Evolutionary conservation across 2,113 vertebrate genomes (phyloP).

Genomic region (Engystomops pustulosus): DNA sequence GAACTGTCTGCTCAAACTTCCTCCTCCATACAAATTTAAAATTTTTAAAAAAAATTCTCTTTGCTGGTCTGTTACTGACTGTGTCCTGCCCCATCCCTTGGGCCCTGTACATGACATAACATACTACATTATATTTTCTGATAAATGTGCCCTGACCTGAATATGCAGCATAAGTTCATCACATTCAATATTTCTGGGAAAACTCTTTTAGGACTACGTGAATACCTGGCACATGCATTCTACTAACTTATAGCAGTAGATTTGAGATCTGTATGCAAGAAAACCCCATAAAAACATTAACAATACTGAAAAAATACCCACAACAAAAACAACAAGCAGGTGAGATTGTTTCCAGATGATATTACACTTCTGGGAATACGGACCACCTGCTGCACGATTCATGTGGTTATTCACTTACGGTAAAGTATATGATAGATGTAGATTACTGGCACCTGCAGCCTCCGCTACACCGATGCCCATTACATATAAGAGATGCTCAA

Average conservation of each 20-base stretch:
- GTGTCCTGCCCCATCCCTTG: no score
- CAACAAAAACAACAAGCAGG: background rate
- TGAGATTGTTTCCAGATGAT: conserved; percentile 15
- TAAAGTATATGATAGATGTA: background rate
- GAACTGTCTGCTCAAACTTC: conserved; percentile 2
- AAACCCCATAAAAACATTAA: no score
- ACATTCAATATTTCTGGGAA: no score
- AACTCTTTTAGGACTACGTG: no score
- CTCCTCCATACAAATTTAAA: background rate
- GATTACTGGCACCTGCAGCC: conserved; percentile 35
- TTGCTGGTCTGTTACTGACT: no score
- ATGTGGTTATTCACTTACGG: conserved; percentile 42
- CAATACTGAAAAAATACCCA: background rate
- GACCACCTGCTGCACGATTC: conserved; percentile 13
- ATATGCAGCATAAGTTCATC: no score
- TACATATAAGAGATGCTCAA: background rate
- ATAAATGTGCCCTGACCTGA: no score
- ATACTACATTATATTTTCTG: no score
- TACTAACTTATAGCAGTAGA: no score
- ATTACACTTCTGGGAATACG: conserved; percentile 10
- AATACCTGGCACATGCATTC: no score
- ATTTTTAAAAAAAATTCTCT: background rate
- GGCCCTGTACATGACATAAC: no score
- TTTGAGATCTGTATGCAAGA: no score
- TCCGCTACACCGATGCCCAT: background rate